These are phyloP conservation scores for Tyria jacobaeae DNA, from an alignment of 2,888 invertebrate species.

Conservation along the genomic window DNA sequence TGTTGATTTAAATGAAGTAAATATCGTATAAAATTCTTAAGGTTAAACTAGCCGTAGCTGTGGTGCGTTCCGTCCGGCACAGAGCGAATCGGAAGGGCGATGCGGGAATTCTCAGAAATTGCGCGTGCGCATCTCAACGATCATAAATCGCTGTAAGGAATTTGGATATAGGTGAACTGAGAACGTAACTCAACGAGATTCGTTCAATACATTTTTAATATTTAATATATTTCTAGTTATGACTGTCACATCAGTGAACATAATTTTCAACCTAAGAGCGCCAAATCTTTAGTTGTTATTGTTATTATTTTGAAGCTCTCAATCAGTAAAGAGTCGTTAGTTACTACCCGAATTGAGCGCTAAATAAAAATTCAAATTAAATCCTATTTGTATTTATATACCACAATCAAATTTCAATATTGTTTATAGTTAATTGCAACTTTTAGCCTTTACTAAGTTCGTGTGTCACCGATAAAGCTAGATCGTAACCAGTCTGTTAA, in stretches of 20 bases:
- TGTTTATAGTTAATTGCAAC: no score
- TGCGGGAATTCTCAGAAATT: slow-evolving; percentile 57
- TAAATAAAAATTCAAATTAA: neutral
- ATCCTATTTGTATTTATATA: no score
- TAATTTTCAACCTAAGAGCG: no score
- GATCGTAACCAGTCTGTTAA: neutral
- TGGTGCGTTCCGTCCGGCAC: slow-evolving; percentile 28
- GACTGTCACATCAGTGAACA: neutral
- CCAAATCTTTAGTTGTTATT: no score
- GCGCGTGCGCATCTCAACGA: slow-evolving; percentile 60
- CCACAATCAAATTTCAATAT: no score
- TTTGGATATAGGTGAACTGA: slow-evolving; percentile 61
- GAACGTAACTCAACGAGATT: slow-evolving; percentile 46
- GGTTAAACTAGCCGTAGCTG: slow-evolving; percentile 61
- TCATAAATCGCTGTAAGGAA: slow-evolving; percentile 64
- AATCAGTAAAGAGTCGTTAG: neutral
- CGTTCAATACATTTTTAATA: neutral
- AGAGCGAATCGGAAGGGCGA: slow-evolving; percentile 20
- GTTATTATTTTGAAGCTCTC: neutral
- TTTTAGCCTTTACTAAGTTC: neutral
- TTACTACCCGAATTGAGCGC: neutral
- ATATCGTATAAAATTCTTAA: slow-evolving; percentile 39
- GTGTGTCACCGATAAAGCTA: neutral
- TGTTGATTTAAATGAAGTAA: slow-evolving; percentile 23
- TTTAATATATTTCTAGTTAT: neutral